phyloP scores from a whole-genome alignment of 2,113 vertebrate genomes.

The Cercocebus atys region DNA sequence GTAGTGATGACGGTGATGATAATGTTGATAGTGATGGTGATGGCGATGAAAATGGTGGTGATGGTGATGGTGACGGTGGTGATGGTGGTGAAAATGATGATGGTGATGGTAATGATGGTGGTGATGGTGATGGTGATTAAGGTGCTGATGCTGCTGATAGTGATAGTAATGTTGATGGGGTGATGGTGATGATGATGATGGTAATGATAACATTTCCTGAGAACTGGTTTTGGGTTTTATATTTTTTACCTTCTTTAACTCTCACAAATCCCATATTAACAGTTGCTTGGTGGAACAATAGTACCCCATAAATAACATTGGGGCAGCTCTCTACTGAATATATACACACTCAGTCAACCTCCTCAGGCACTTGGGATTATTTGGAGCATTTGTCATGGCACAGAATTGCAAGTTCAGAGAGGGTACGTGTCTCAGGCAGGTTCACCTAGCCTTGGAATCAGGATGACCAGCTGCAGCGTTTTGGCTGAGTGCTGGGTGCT shows the following conservation, averaged over 20 bases:
- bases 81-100: rapidly evolving
- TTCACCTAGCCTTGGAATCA: not conserved
- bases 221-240: not conserved
- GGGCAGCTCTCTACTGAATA: not conserved
- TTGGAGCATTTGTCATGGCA: too few relatives aligned
- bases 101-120: not conserved
- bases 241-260: not conserved
- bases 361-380: rapidly evolving
- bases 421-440: not conserved
- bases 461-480: not conserved
- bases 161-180: rapidly evolving
- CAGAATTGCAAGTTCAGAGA: not conserved
- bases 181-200: rapidly evolving
- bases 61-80: not conserved
- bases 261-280: too few relatives aligned
- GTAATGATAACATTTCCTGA: not conserved
- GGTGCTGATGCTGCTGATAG: rapidly evolving
- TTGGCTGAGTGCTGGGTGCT: not conserved
- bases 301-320: too few relatives aligned
- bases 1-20: not conserved
- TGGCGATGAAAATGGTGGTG: rapidly evolving
- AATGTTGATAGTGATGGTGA: rapidly evolving
- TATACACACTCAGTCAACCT: rapidly evolving
- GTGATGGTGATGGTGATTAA: rapidly evolving
- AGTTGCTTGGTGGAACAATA: not conserved